Conservation (phyloP, 2,888 invertebrate genomes). For the Meta bourneti region DNA sequence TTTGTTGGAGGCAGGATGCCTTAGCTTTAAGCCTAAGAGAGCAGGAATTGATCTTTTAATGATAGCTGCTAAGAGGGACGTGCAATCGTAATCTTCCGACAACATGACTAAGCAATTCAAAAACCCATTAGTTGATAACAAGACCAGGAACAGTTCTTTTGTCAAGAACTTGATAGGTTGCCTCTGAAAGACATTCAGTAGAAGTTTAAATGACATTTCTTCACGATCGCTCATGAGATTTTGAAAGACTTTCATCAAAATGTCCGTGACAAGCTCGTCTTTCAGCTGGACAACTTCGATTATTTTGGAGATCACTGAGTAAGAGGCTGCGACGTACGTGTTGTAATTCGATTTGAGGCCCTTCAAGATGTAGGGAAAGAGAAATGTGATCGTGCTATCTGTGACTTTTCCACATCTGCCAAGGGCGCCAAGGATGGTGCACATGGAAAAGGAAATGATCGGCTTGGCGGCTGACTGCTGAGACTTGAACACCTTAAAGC, state of each 20-base stretch:
- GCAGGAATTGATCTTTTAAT: constrained; percentile 10
- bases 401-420: constrained; percentile 83
- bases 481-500: constrained; percentile 82
- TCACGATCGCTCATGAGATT: constrained; percentile 83
- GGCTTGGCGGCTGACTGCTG: constrained; percentile 83
- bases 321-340: constrained; percentile 88
- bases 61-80: constrained; percentile 7
- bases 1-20: not conserved
- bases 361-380: constrained; percentile 87
- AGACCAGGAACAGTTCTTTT: constrained; percentile 14
- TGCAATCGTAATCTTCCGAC: not conserved
- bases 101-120: not conserved
- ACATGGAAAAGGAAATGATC: constrained; percentile 90
- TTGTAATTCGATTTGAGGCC: constrained; percentile 86
- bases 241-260: constrained; percentile 78
- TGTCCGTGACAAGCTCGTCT: not conserved
- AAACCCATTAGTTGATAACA: not conserved
- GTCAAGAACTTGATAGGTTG: constrained; percentile 82
- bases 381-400: constrained; percentile 86
- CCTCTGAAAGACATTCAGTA: constrained; percentile 87
- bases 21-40: not conserved
- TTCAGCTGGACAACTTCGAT: constrained; percentile 84
- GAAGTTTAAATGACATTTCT: constrained; percentile 85
- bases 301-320: constrained; percentile 88
- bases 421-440: constrained; percentile 87